A percentile compares a stretch with the other conserved stretches of the same genome.
phyloP scores from a whole-genome alignment of 2,113 vertebrate species.

The Strix aluco region DNA sequence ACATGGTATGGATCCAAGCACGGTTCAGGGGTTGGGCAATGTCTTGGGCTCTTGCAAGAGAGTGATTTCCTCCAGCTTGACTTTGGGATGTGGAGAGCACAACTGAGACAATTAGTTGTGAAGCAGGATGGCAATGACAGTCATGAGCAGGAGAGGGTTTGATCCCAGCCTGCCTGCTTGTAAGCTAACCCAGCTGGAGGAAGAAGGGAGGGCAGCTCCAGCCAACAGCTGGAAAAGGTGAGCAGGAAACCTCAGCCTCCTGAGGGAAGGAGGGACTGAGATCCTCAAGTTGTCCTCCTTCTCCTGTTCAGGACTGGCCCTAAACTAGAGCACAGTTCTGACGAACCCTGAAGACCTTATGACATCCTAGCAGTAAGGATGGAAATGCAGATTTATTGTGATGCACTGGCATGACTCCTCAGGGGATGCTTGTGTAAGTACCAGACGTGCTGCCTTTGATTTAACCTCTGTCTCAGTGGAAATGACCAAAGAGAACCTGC shows the following conservation, averaged over 20 bases:
- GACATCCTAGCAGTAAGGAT: not conserved
- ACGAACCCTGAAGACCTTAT: not conserved
- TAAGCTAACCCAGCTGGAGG: not conserved
- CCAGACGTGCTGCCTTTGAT: not conserved
- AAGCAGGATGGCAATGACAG: not conserved
- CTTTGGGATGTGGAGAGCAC: not conserved
- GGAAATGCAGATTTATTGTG: not conserved
- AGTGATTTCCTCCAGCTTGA: not conserved
- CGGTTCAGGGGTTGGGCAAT: not conserved
- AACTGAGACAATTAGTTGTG: not conserved
- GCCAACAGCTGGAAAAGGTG: not conserved
- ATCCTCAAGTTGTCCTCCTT: not conserved
- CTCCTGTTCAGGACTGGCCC: not conserved
- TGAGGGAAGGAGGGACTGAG: not conserved
- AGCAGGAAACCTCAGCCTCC: not conserved
- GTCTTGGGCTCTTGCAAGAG: not conserved
- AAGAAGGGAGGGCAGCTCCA: not conserved
- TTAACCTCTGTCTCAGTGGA: not conserved
- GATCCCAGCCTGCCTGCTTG: not conserved
- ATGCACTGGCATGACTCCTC: not conserved
- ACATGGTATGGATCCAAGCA: not conserved
- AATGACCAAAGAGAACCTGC: not conserved
- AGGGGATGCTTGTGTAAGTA: not conserved
- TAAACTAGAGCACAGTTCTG: not conserved
- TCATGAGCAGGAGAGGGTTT: not conserved